A percentile compares a stretch with the other conserved stretches of the same genome.
phyloP scores from a whole-genome alignment of 64 coral and sea anemone species.

The Platygyra sinensis region DNA sequence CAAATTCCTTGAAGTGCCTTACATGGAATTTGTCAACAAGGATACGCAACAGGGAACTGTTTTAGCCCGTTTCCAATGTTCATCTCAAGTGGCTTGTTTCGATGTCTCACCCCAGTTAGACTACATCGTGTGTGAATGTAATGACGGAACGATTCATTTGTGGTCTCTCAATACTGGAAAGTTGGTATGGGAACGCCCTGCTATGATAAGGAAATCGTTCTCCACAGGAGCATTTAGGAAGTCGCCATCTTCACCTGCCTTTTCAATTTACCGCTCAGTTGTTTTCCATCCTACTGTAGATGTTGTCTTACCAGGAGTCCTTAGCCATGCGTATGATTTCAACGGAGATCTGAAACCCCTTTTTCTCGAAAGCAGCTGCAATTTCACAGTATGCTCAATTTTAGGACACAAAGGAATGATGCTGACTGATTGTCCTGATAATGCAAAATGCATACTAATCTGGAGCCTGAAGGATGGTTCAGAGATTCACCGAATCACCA shows the following conservation, averaged over 20 bases:
- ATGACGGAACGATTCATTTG: neutral
- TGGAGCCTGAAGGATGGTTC: neutral
- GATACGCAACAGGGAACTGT: neutral
- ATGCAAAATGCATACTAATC: neutral
- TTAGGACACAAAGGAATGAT: neutral
- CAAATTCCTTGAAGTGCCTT: neutral
- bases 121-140: conserved; percentile 30
- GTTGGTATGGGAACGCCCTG: neutral
- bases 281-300: neutral
- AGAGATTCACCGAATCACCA: neutral
- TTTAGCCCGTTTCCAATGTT: neutral
- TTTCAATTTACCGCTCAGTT: neutral
- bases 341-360: neutral
- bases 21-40: neutral
- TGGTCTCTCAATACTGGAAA: conserved; percentile 16
- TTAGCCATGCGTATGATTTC: neutral
- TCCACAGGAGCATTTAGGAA: too few relatives aligned
- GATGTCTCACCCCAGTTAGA: conserved; percentile 15
- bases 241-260: too few relatives aligned
- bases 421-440: neutral
- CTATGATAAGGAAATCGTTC: too few relatives aligned
- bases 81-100: conserved; percentile 8
- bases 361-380: neutral
- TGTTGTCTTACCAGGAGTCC: neutral
- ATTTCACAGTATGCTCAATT: neutral